phyloP scores from a whole-genome alignment of 2,888 invertebrate species.

The Dynastes maya region DNA sequence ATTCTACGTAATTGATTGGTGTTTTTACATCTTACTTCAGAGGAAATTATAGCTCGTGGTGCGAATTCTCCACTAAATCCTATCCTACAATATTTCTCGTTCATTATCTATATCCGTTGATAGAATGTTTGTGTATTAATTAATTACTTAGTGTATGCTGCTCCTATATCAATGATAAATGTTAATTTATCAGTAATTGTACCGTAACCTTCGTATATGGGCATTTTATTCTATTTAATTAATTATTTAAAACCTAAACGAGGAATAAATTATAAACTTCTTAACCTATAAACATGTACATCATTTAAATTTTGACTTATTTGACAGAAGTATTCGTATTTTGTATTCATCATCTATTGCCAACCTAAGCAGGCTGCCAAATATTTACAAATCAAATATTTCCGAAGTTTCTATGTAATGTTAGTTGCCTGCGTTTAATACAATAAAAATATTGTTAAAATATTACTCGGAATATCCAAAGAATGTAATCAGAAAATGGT shows the following conservation, averaged over 20 bases:
- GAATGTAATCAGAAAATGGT: too few relatives aligned
- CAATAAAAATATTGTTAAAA: too few relatives aligned
- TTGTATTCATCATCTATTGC: too few relatives aligned
- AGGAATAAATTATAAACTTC: background rate
- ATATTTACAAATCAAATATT: too few relatives aligned
- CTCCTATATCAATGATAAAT: constrained; percentile 92
- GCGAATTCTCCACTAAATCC: constrained; percentile 93
- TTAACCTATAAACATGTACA: background rate
- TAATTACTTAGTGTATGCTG: constrained; percentile 90
- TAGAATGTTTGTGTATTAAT: too few relatives aligned
- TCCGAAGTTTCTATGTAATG: too few relatives aligned
- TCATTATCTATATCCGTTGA: too few relatives aligned
- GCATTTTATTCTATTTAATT: constrained; percentile 72
- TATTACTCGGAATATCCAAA: too few relatives aligned
- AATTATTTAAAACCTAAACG: background rate
- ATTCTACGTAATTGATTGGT: constrained; percentile 77
- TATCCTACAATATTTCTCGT: constrained; percentile 75
- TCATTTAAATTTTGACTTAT: too few relatives aligned
- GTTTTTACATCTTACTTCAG: constrained; percentile 81
- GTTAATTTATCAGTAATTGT: constrained; percentile 90
- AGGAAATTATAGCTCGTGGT: constrained; percentile 90
- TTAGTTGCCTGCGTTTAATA: too few relatives aligned
- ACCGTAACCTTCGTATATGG: constrained; percentile 85
- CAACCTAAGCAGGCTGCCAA: too few relatives aligned
- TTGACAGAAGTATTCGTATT: too few relatives aligned